Percentiles rank a stretch among this genome's conserved stretches.
These are phyloP conservation scores for Acanthiza pusilla DNA, from an alignment of 2,797 vertebrate species.

Conservation along the genomic window DNA sequence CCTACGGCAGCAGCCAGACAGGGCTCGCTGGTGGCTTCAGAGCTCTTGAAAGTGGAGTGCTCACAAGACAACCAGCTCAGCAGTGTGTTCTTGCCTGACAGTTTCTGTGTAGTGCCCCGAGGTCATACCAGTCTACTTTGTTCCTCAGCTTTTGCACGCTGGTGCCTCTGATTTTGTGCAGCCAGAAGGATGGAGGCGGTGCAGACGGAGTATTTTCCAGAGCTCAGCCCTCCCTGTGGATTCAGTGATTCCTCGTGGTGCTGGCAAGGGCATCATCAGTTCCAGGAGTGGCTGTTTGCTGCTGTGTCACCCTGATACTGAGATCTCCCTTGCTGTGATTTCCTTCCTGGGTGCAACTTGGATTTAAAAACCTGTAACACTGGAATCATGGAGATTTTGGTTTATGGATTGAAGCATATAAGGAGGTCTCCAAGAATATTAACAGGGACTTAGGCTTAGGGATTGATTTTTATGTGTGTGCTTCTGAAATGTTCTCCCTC, in stretches of 20 bases:
- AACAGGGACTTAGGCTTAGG: rapidly evolving
- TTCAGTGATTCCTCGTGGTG: not conserved
- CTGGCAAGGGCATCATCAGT: not conserved
- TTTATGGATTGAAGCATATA: not conserved
- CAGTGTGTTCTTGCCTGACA: not conserved
- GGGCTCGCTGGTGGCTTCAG: not conserved
- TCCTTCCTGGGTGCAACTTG: not conserved
- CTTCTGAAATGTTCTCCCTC: not conserved
- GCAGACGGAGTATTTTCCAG: rapidly evolving
- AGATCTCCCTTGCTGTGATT: not conserved
- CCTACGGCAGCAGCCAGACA: not conserved
- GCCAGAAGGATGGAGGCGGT: not conserved
- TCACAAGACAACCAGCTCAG: not conserved
- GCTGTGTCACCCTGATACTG: rapidly evolving
- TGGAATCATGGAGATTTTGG: rapidly evolving
- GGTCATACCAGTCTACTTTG: not conserved
- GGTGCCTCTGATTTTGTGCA: not conserved
- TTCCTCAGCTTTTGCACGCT: not conserved
- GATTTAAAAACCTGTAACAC: not conserved
- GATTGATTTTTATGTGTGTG: not conserved
- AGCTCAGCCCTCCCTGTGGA: not conserved
- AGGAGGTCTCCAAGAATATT: not conserved
- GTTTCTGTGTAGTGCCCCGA: not conserved
- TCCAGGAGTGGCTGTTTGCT: not conserved
- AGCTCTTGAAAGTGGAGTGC: not conserved